These are phyloP conservation scores for Entelurus aequoreus DNA, from an alignment of 2,113 vertebrate genomes.

Conservation along the genomic window DNA sequence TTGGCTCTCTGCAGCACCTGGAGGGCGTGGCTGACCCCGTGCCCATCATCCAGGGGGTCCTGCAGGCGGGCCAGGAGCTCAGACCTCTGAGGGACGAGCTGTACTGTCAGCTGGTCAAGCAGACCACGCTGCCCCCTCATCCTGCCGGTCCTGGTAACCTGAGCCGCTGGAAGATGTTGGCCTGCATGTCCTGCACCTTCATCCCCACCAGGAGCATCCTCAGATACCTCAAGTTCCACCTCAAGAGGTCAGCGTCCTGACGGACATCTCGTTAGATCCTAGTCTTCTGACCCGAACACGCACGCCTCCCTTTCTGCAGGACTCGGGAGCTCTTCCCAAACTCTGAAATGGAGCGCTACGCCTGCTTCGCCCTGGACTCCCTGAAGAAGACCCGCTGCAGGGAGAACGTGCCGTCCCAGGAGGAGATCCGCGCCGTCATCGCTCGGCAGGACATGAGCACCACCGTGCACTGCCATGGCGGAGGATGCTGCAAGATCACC, in stretches of 20 bases:
- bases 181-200: slow-evolving; percentile 89
- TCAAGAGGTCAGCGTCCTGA: slow-evolving; percentile 77
- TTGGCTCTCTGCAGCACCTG: slow-evolving; percentile 89
- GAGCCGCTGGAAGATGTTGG: slow-evolving; percentile 85
- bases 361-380: slow-evolving; percentile 82
- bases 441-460: slow-evolving; percentile 89
- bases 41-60: slow-evolving; percentile 86
- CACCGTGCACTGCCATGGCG: slow-evolving; percentile 91
- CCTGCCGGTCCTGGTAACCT: slow-evolving; percentile 78
- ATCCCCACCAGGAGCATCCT: slow-evolving; percentile 83
- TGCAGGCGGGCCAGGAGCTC: slow-evolving; percentile 89
- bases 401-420: slow-evolving; percentile 88
- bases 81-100: slow-evolving; percentile 87
- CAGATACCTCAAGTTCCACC: slow-evolving; percentile 92
- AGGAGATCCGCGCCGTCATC: slow-evolving; percentile 88
- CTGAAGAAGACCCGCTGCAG: slow-evolving; percentile 85
- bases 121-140: slow-evolving; percentile 82
- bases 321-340: slow-evolving; percentile 82
- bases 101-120: slow-evolving; percentile 95
- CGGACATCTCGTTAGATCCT: too few relatives aligned
- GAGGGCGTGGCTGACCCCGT: slow-evolving; percentile 84
- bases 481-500: slow-evolving; percentile 95
- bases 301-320: slow-evolving; percentile 54
- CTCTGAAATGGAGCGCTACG: slow-evolving; percentile 88
- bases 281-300: not conserved